A percentile compares a stretch with the other conserved stretches of the same genome.
These are phyloP conservation scores for Alcedo atthis DNA, from an alignment of 2,797 vertebrate species.

Conservation along the genomic window DNA sequence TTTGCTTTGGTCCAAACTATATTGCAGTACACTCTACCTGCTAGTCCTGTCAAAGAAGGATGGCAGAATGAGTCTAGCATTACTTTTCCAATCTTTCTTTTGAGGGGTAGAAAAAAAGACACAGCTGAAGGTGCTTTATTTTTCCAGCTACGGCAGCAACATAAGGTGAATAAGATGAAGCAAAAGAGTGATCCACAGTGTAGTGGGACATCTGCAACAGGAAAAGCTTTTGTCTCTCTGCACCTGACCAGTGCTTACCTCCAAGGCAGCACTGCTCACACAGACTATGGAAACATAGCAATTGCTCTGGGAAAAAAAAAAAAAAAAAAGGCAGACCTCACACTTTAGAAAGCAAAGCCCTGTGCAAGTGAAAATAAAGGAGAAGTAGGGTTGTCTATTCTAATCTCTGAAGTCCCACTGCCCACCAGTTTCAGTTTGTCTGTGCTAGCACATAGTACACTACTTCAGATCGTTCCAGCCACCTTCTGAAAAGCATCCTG, in stretches of 20 bases:
- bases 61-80: neutral
- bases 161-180: neutral
- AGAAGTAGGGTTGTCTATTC: neutral
- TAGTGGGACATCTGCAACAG: neutral
- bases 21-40: fast-evolving
- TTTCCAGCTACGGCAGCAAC: neutral
- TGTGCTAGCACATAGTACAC: neutral
- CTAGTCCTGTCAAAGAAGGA: neutral
- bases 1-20: neutral
- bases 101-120: neutral
- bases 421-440: neutral
- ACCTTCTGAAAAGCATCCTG: neutral
- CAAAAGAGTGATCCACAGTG: neutral
- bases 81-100: neutral
- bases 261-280: neutral
- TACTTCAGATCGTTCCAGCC: neutral
- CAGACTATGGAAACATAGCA: neutral
- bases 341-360: neutral
- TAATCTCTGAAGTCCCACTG: neutral
- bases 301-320: neutral
- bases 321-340: neutral
- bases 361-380: neutral
- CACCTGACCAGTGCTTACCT: neutral
- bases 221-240: neutral
- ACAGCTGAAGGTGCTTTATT: neutral